Base-by-base conservation (phyloP, 2,888 invertebrate genomes). In the Spialia ferax region DNA sequence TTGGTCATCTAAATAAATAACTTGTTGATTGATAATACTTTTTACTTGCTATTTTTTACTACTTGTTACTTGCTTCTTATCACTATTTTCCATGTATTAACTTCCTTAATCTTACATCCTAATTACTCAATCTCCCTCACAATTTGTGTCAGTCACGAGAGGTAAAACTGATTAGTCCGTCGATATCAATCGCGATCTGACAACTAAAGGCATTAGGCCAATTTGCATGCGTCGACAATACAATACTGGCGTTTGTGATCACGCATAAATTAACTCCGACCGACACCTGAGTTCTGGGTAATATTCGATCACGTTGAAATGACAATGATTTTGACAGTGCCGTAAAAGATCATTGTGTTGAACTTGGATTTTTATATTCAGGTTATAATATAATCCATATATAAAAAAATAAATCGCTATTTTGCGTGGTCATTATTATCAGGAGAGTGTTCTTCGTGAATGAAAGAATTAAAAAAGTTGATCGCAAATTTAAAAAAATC, bases 161-260 rank as follows among this genome's bases (percentile, higher is more conserved):
- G 50, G 38, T 62, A 23, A 50, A 23, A 52, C 35, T 42, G 23
- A 63, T 52, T 63, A 63, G 22, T 63, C 18, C 54, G 35, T 70
- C 60, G 69, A 64, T 66, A 70, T 73, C 69, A 70, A 48, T 70
- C 65, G 69, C 73, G 68, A 68, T 52, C 69, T 77, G 73, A 72
- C 73, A 66, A 63, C 71, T 62, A 56, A 60, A 63, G 75, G 71
- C 71, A 73, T 72, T 78, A 77, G 75, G 63, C 32, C 55, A 74
- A 82, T 81, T 82, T 80, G 76, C 82, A 81, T 81, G 75, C 75
- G 77, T 77, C 70, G 77, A 78, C 76, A 78, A 73, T 75, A 73
- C 70, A 70, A 72, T 69, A 67, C 63, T 52, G 69, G 75, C 52
- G 73, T 75, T 73, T 74, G 73, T 73, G 74, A 70, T 73, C 71